Evolutionary conservation across 2,888 invertebrate genomes (phyloP), one percentile per base, ranked within the genome.

Genomic region (Nymphalis polychloros): DNA sequence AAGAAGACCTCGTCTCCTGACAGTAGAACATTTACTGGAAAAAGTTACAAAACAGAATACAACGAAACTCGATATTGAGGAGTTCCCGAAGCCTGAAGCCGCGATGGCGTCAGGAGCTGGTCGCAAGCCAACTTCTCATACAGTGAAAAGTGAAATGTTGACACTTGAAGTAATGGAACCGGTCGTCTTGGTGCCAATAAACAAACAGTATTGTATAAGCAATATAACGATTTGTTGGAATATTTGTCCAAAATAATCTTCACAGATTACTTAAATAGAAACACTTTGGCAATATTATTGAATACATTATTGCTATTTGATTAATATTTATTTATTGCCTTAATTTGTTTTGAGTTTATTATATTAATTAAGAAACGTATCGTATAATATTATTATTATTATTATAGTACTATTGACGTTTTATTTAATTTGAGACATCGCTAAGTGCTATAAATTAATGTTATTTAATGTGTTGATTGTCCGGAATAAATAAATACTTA

Each of bases 101-200:
- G 20, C 55, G n/a, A 17, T 55, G 55, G 48, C 48, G 60, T 47
- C 46, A 8, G 57, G 8, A 49, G 31, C 59, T 64, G 64, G 50
- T 64, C 23, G 8, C 59, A 50, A 50, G 64, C 64, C 64, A 64
- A 64, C 27, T 59, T 31, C 31, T 17, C 55, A n/a, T 35, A 35
- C 31, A 55, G 17, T 47, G 49, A 41, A 64, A 64, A 64, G 64
- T 59, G 64, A 64, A 64, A 59, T 59, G n/a, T 27, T 55, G 55
- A 55, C 55, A 55, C 31, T 55, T 31, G 31, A 8, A 55, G 55
- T 55, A 55, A 55, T 55, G 31, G 55, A 31, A 31, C 13, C 55
- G 55, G n/a, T 16, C 13, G 20, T 55, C 31, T 31, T 13, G 16
- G 19, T 57, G 57, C 57, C 57, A 57, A 57, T n/a, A 31, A 53